phyloP scores from a whole-genome alignment of 2,113 vertebrate species.

The Neotoma lepida region DNA sequence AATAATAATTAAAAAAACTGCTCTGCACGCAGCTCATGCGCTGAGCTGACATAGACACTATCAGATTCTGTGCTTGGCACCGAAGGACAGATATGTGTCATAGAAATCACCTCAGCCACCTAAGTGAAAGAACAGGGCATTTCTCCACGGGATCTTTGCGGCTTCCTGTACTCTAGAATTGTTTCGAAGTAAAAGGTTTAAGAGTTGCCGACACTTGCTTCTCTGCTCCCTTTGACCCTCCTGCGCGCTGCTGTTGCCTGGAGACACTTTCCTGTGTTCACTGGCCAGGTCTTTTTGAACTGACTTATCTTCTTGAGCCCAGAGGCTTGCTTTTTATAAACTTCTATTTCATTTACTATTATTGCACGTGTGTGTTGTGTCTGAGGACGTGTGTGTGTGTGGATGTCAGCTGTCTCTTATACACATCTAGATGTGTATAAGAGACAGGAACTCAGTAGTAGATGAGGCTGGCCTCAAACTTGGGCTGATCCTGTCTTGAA shows the following conservation, averaged over 20 bases:
- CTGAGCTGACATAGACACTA: not conserved
- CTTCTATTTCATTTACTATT: not conserved
- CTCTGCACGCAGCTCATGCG: not conserved
- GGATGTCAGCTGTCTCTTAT: too few relatives aligned
- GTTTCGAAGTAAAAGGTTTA: constrained; percentile 27
- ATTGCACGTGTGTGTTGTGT: not conserved
- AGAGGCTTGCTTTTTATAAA: not conserved
- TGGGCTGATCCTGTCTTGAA: not conserved
- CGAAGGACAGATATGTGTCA: not conserved
- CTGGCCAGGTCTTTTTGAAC: not conserved
- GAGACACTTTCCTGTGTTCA: not conserved
- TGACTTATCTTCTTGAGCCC: not conserved
- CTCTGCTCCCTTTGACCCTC: not conserved
- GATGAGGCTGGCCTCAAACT: not conserved
- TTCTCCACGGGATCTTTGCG: not conserved
- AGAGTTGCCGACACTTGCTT: not conserved
- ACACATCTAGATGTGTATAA: too few relatives aligned
- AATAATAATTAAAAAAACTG: not conserved
- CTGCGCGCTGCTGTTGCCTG: not conserved
- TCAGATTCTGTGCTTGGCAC: not conserved
- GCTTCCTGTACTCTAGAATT: not conserved
- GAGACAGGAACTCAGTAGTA: not conserved
- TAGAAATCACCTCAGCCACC: not conserved
- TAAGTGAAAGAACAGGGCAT: not conserved
- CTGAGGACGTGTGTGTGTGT: not conserved